Conservation (phyloP, 2,113 vertebrate genomes). For the Columba janthina region DNA sequence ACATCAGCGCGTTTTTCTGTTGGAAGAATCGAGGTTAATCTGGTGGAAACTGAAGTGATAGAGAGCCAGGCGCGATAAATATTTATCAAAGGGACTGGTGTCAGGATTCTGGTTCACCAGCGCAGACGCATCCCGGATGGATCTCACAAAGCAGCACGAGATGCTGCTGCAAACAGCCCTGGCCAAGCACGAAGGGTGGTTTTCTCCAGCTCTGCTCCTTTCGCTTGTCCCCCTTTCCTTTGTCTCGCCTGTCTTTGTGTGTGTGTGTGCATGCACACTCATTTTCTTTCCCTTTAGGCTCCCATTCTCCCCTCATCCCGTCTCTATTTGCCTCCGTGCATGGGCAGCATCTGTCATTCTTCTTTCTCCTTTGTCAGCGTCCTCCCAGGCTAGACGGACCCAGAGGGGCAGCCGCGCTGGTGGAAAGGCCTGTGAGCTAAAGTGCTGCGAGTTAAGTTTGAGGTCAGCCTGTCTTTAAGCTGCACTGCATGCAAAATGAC, state of each 20-base stretch:
- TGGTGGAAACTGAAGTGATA: slow-evolving; percentile 65
- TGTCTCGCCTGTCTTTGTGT: slow-evolving; percentile 43
- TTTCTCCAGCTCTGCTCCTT: neutral
- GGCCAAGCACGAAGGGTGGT: neutral
- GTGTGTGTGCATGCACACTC: neutral
- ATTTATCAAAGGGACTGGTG: slow-evolving; percentile 36
- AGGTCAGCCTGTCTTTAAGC: neutral
- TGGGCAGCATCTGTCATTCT: slow-evolving; percentile 48
- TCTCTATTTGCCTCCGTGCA: neutral
- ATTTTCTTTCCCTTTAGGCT: slow-evolving; percentile 49
- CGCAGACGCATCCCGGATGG: neutral
- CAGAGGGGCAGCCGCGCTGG: neutral
- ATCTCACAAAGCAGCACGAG: neutral
- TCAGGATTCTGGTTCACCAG: neutral
- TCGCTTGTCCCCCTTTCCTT: slow-evolving; percentile 9
- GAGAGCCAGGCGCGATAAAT: slow-evolving; percentile 49
- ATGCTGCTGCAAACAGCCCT: neutral
- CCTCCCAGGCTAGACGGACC: neutral
- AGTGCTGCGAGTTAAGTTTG: neutral
- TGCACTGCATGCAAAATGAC: neutral
- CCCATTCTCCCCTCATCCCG: neutral
- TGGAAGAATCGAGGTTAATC: slow-evolving; percentile 59
- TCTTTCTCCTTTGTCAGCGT: slow-evolving; percentile 38
- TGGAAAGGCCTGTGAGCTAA: neutral
- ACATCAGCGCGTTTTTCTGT: slow-evolving; percentile 9